Conservation (phyloP, 2,113 vertebrate species). For the Cavia porcellus region DNA sequence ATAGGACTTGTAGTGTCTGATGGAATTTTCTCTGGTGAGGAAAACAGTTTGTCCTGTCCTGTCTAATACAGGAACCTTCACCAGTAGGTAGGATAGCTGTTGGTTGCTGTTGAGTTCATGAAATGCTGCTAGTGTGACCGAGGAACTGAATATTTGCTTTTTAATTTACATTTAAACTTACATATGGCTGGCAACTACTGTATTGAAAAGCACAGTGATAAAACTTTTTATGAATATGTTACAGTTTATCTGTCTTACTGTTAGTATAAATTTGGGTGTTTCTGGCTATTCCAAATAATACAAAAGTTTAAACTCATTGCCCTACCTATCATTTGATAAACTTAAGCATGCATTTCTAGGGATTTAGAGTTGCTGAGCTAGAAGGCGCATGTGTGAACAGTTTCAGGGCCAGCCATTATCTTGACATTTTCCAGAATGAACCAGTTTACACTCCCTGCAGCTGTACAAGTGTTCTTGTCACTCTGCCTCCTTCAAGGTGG, state of each 20-base stretch:
- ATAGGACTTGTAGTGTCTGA: not conserved
- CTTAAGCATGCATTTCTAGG: constrained; percentile 19
- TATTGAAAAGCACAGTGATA: not conserved
- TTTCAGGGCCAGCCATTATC: not conserved
- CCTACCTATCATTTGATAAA: not conserved
- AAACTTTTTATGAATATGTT: constrained; percentile 23
- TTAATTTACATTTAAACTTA: not conserved
- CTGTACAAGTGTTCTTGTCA: not conserved
- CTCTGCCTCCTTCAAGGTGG: not conserved
- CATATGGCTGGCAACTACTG: not conserved
- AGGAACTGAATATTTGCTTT: constrained; percentile 30
- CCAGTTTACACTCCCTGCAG: not conserved
- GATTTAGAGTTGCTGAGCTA: not conserved
- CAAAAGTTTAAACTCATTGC: not conserved
- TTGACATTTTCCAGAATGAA: not conserved
- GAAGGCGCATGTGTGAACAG: not conserved
- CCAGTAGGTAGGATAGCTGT: too few species aligned
- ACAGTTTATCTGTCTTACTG: not conserved
- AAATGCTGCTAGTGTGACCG: not conserved
- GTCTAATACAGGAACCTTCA: not conserved
- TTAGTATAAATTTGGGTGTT: constrained; percentile 34
- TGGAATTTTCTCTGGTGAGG: not conserved
- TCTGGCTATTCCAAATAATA: not conserved
- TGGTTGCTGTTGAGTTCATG: not conserved
- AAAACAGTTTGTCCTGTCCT: not conserved